Percentiles rank a stretch among this genome's conserved stretches.
These are phyloP conservation scores for Dunckerocampus dactyliophorus DNA, from an alignment of 2,113 vertebrate species.

Conservation along the genomic window DNA sequence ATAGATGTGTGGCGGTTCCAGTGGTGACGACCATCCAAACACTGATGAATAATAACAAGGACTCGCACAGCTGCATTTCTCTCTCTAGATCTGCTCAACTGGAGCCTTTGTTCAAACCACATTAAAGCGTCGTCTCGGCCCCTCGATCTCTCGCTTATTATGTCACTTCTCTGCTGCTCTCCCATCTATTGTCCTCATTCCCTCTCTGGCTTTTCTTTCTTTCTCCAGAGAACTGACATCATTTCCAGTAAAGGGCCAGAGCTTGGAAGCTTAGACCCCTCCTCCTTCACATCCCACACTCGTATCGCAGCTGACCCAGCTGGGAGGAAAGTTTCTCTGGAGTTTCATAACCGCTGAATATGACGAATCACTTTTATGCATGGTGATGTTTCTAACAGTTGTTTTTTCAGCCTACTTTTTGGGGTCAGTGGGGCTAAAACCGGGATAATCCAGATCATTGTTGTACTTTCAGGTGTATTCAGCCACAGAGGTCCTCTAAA, in stretches of 20 bases:
- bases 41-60: slow-evolving; percentile 11
- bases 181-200: slow-evolving; percentile 56
- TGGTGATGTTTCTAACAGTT: slow-evolving; percentile 1
- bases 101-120: slow-evolving; percentile 48
- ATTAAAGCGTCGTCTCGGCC: slow-evolving; percentile 36
- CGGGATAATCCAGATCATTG: slow-evolving; percentile 37
- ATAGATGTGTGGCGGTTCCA: not conserved
- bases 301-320: slow-evolving; percentile 25
- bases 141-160: slow-evolving; percentile 37
- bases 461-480: slow-evolving; percentile 39
- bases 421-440: slow-evolving; percentile 15
- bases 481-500: slow-evolving; percentile 18
- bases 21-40: not conserved
- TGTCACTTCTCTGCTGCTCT: slow-evolving; percentile 54
- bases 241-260: slow-evolving; percentile 65
- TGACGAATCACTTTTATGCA: not conserved
- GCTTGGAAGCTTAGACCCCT: slow-evolving; percentile 30
- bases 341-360: slow-evolving; percentile 9
- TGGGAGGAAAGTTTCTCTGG: slow-evolving; percentile 17
- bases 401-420: not conserved
- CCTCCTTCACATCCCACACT: slow-evolving; percentile 25
- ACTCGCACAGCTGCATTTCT: slow-evolving; percentile 27
- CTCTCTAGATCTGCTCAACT: slow-evolving; percentile 19
- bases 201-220: slow-evolving; percentile 19
- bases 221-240: slow-evolving; percentile 58